Percentiles rank a stretch among this genome's conserved stretches.
These are phyloP conservation scores for Oryctes rhinoceros DNA, from an alignment of 1,140 invertebrate species.

Conservation along the genomic window DNA sequence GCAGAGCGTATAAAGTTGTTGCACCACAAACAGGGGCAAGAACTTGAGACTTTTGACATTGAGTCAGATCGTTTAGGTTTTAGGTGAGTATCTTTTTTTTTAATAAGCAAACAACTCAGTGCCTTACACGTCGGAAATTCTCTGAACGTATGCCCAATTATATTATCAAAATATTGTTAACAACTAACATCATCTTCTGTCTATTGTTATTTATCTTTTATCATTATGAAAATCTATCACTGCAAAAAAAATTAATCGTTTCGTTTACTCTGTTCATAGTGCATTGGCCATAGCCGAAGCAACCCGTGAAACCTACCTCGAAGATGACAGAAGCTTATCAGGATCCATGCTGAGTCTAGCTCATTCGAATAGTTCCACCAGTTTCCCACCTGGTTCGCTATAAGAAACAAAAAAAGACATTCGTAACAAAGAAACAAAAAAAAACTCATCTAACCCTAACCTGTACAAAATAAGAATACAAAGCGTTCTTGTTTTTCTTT, in stretches of 20 bases:
- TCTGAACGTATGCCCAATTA: no score
- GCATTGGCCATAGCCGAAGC: conserved; percentile 89
- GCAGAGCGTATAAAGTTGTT: conserved; percentile 86
- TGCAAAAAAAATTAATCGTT: no score
- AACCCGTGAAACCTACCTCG: conserved; percentile 83
- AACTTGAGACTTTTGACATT: conserved; percentile 93
- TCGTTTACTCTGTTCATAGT: conserved; percentile 65
- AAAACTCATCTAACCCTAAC: no score
- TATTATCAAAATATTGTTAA: no score
- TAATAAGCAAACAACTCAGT: not conserved
- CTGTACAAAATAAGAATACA: no score
- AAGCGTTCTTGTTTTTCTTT: no score
- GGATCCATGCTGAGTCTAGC: conserved; percentile 94
- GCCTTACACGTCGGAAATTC: no score
- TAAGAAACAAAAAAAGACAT: not conserved
- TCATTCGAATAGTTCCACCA: conserved; percentile 85
- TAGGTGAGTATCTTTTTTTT: conserved; percentile 68
- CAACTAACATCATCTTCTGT: no score
- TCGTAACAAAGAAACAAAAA: no score
- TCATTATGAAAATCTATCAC: no score
- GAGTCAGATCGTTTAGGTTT: conserved; percentile 92
- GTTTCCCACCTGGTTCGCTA: conserved; percentile 36
- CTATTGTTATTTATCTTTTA: no score
- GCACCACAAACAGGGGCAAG: conserved; percentile 87
- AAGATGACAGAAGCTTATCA: conserved; percentile 88